Percentiles rank a stretch among this genome's conserved stretches.
These are phyloP conservation scores for Euplagia quadripunctaria DNA, from an alignment of 2,888 invertebrate species.

Conservation along the genomic window DNA sequence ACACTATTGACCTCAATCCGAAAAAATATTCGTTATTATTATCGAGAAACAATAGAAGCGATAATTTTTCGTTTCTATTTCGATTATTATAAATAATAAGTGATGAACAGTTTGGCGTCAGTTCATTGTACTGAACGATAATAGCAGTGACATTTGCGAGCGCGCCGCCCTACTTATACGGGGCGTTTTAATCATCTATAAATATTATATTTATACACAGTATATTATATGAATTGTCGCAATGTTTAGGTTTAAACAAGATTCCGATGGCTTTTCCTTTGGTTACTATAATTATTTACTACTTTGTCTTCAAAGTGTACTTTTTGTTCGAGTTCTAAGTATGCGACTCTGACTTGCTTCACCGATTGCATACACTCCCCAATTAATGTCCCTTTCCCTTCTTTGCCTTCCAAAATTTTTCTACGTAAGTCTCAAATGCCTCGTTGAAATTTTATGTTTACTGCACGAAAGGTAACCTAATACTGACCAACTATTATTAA, in stretches of 20 bases:
- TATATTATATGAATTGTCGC: slow-evolving; percentile 31
- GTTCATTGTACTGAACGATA: slow-evolving; percentile 47
- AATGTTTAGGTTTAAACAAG: not conserved
- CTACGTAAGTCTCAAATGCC: too few relatives aligned
- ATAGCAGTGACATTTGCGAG: slow-evolving; percentile 54
- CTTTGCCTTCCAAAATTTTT: too few relatives aligned
- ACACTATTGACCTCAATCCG: slow-evolving; percentile 23
- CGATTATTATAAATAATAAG: slow-evolving; percentile 24
- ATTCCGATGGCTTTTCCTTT: not conserved
- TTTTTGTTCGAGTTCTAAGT: not conserved
- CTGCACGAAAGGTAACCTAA: too few relatives aligned
- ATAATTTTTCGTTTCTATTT: slow-evolving; percentile 32
- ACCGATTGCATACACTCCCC: too few relatives aligned
- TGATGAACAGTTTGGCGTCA: slow-evolving; percentile 31
- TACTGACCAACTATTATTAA: not conserved
- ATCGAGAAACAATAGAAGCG: slow-evolving; percentile 37
- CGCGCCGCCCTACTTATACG: slow-evolving; percentile 46
- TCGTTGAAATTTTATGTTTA: too few relatives aligned
- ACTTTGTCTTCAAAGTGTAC: not conserved
- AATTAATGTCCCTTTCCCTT: too few relatives aligned
- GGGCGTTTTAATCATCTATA: slow-evolving; percentile 46
- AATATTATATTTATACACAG: slow-evolving; percentile 39
- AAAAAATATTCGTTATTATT: slow-evolving; percentile 8
- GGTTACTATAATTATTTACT: too few relatives aligned
- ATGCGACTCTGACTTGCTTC: too few relatives aligned